Conservation (phyloP, 2,888 invertebrate genomes). For the Mesorhabditis belari region DNA sequence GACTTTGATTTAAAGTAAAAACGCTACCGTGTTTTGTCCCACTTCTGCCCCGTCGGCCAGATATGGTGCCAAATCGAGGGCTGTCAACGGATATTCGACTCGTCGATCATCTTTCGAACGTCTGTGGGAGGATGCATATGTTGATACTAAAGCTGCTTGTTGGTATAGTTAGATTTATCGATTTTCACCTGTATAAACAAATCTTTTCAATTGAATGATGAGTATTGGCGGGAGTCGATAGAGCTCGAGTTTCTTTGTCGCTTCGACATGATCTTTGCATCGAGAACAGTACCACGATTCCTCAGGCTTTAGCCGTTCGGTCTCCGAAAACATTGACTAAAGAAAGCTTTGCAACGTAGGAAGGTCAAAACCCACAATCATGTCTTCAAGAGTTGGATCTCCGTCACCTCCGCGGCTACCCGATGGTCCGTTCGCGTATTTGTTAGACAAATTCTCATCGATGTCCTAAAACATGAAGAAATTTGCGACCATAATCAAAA, state of each 20-base stretch:
- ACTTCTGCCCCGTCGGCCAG: slow-evolving; percentile 32
- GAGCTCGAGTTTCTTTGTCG: slow-evolving; percentile 53
- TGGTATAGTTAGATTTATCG: not conserved
- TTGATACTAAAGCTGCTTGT: slow-evolving; percentile 10
- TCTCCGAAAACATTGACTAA: slow-evolving; percentile 56
- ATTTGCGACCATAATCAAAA: not conserved
- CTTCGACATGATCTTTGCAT: slow-evolving; percentile 51
- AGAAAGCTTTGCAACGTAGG: not conserved
- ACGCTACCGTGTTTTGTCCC: slow-evolving; percentile 22
- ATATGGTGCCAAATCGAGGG: slow-evolving; percentile 32
- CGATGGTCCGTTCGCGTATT: not conserved
- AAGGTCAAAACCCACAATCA: not conserved
- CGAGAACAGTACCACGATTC: slow-evolving; percentile 56
- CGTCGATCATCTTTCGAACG: slow-evolving; percentile 36
- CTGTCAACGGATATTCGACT: slow-evolving; percentile 46
- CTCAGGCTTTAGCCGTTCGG: slow-evolving; percentile 57
- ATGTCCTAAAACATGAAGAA: not conserved
- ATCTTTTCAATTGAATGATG: slow-evolving; percentile 55
- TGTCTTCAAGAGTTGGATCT: not conserved
- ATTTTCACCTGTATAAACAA: slow-evolving; percentile 52
- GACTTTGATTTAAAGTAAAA: no score
- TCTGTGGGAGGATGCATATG: slow-evolving; percentile 22
- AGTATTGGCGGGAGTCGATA: slow-evolving; percentile 53
- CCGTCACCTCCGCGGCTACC: not conserved
- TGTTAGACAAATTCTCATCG: slow-evolving; percentile 3